Evolutionary conservation across 2,797 vertebrate species (phyloP).

Genomic region (Squalus acanthias): DNA sequence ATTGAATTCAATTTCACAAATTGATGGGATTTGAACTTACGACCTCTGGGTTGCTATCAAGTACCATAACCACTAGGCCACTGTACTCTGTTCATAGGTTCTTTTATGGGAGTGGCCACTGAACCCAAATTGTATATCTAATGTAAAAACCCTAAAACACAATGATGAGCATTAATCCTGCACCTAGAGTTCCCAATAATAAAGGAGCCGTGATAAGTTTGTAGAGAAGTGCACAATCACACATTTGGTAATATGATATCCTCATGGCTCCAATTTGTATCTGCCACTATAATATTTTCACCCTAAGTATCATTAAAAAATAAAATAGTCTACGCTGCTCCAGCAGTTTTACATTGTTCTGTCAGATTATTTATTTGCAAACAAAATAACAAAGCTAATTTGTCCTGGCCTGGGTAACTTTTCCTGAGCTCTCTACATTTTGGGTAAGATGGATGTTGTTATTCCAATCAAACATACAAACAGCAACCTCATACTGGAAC

Average conservation of each 20-base stretch:
- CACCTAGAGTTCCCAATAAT: not conserved
- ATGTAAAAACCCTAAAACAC: not conserved
- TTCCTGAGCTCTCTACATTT: not conserved
- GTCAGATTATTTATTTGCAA: not conserved
- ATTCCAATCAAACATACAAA: not conserved
- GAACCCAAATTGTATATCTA: not conserved
- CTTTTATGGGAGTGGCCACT: not conserved
- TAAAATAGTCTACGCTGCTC: too few relatives aligned
- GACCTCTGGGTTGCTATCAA: not conserved
- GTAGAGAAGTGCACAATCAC: not conserved
- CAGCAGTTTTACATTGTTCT: not conserved
- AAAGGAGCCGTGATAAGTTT: not conserved
- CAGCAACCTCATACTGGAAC: conserved; percentile 42
- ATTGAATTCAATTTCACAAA: not conserved
- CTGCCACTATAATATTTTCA: not conserved
- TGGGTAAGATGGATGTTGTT: not conserved
- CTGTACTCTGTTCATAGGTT: not conserved
- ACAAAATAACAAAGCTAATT: not conserved
- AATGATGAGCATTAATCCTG: not conserved
- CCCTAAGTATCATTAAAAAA: not conserved
- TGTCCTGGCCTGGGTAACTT: not conserved
- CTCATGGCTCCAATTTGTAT: not conserved
- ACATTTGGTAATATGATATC: not conserved
- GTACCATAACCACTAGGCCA: not conserved
- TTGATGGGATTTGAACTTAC: not conserved